A percentile compares a stretch with the other conserved stretches of the same genome.
Evolutionary conservation across 1,140 invertebrate genomes (phyloP).

Genomic region (Chironomus tepperi): DNA sequence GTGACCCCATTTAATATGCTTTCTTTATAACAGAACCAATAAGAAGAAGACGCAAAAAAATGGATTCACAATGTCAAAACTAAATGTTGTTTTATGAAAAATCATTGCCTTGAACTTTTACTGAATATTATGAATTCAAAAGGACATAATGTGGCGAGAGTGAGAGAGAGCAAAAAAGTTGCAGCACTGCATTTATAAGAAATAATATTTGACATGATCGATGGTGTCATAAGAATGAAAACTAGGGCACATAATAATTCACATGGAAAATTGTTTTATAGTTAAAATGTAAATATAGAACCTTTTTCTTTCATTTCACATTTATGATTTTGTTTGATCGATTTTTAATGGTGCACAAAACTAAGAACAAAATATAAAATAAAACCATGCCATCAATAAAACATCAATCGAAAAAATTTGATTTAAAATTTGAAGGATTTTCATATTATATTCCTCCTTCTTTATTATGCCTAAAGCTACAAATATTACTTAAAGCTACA

Average conservation of each 20-base stretch:
- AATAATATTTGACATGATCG: background rate
- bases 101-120: no score
- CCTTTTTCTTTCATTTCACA: background rate
- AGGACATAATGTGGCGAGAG: no score
- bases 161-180: no score
- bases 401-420: background rate
- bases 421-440: no score
- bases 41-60: no score
- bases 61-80: no score
- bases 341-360: background rate
- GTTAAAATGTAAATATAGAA: background rate
- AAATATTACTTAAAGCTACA: background rate
- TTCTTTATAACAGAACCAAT: no score
- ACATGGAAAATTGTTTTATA: background rate
- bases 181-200: no score
- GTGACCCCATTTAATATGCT: no score
- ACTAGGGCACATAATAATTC: slow-evolving; percentile 7
- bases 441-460: background rate
- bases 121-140: no score
- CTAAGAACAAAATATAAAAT: background rate
- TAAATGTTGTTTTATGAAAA: no score
- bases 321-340: background rate
- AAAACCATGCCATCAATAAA: background rate
- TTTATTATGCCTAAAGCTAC: background rate
- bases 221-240: slow-evolving; percentile 1